phyloP scores from a whole-genome alignment of 2,888 invertebrate genomes.

The Acanthoscelides obtectus region DNA sequence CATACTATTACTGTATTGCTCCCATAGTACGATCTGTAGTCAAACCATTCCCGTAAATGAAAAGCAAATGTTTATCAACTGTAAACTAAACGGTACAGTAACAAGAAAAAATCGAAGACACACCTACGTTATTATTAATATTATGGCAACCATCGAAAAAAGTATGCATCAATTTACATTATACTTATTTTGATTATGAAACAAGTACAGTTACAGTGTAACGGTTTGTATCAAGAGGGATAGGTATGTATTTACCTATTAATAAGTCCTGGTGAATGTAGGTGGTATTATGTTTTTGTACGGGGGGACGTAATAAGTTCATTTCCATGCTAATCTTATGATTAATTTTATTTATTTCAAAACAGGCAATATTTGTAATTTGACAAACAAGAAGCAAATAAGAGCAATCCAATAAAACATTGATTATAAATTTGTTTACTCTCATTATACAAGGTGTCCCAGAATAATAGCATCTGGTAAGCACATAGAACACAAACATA shows the following conservation, averaged over 20 bases:
- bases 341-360: too few relatives aligned
- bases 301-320: background rate
- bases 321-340: too few relatives aligned
- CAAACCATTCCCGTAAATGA: too few relatives aligned
- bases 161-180: background rate
- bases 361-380: too few relatives aligned
- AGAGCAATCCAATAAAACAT: too few relatives aligned
- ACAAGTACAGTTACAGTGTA: background rate
- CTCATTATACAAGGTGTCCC: too few relatives aligned
- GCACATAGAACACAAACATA: too few relatives aligned
- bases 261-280: background rate
- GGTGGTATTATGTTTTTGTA: background rate
- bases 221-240: background rate
- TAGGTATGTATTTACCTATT: background rate
- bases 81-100: background rate
- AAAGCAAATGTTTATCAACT: background rate
- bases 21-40: too few relatives aligned
- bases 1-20: too few relatives aligned
- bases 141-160: background rate
- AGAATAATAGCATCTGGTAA: too few relatives aligned
- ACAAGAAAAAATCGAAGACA: background rate
- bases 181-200: background rate
- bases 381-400: too few relatives aligned
- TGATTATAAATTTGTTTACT: too few relatives aligned
- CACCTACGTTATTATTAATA: background rate